A percentile compares a stretch with the other conserved stretches of the same genome.
These are phyloP conservation scores for Trachymyrmex septentrionalis DNA, from an alignment of 1,140 invertebrate species.

Conservation along the genomic window DNA sequence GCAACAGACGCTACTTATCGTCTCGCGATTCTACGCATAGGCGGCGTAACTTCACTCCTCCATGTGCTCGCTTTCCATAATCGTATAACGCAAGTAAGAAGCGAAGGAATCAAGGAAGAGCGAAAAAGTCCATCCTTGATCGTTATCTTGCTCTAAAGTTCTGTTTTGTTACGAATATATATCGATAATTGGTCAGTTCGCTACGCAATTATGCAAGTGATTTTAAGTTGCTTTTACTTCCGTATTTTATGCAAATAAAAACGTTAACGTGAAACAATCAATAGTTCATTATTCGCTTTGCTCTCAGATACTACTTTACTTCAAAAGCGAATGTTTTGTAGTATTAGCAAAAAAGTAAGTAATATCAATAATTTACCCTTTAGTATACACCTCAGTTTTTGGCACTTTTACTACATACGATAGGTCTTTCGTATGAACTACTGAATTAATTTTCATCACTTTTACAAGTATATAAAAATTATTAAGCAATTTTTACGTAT, in stretches of 20 bases:
- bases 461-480: no score
- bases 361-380: not conserved
- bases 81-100: conserved; percentile 13
- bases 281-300: not conserved
- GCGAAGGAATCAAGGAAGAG: not conserved
- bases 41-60: conserved; percentile 26
- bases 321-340: not conserved
- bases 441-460: no score
- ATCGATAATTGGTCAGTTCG: not conserved
- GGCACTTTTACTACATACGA: no score
- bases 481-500: no score
- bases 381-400: no score
- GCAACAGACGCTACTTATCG: conserved; percentile 58
- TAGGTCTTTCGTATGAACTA: no score
- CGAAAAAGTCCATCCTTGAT: not conserved
- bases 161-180: not conserved
- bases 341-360: not conserved
- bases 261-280: not conserved
- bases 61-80: conserved; percentile 44
- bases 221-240: conserved; percentile 6
- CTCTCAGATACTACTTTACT: not conserved
- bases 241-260: not conserved
- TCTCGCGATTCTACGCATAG: not conserved
- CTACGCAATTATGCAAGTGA: not conserved
- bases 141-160: not conserved